Evolutionary conservation across 2,888 invertebrate genomes (phyloP), one percentile per base, ranked within the genome.

Genomic region (Synergus japonicus): DNA sequence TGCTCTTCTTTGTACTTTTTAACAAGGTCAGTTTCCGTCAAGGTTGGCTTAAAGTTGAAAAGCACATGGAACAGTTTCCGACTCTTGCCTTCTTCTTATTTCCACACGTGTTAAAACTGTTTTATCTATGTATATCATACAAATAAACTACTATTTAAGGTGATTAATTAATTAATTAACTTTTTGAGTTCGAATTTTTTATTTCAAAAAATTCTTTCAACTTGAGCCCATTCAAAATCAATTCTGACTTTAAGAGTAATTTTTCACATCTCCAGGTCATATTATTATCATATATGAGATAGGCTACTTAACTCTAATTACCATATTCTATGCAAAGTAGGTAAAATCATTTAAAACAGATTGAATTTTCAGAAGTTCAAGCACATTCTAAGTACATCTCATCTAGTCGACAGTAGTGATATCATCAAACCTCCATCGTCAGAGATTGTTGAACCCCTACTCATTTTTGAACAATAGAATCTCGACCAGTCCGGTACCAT

Each of bases 401-500:
- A 54, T 54, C 8, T 54, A n/a, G n/a, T n/a, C 54, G n/a, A 3
- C 54, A 49, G 15, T n/a, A 8, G 54, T 54, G n/a, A 54, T 54
- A 79, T 65, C 83, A 83, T 77, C 83, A 78, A 81, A 84, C 84
- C 85, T 86, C 85, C 88, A 87, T 87, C 86, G 87, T 81, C 85
- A 86, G 87, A 86, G 84, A 86, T 84, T 87, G 86, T 85, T 85
- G 86, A 85, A 82, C 86, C 84, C 79, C 76, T 82, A 83, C 79
- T 81, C 81, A 82, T 82, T 79, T 76, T 85, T 84, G 88, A 86
- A 91, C 90, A 90, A 91, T 91, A 86, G 87, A 84, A 85, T 84
- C 85, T 85, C 84, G 84, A 84, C 85, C 87, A 86, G 89, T 87
- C 86, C 88, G 87, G 86, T 83, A 85, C 90, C 88, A 91, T 91